Evolutionary conservation across 35 echinoderm and acorn worm genomes (phyloP).

Genomic region (Stichopus chloronotus): DNA sequence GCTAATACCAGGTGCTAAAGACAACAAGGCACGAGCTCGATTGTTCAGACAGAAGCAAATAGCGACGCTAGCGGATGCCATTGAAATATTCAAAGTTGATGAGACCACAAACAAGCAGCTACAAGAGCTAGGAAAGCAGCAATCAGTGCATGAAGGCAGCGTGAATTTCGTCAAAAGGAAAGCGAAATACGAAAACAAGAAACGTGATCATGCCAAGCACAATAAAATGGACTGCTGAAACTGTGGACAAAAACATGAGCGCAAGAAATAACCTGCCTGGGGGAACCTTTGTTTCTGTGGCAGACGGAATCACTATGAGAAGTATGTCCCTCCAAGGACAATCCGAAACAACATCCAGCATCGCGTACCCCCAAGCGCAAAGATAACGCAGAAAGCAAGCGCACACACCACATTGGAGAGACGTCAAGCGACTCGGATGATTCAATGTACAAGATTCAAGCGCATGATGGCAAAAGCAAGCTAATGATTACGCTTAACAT

Average conservation of each 20-base stretch:
- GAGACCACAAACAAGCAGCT: too few species aligned
- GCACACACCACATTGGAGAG: too few species aligned
- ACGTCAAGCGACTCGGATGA: too few species aligned
- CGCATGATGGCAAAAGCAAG: too few species aligned
- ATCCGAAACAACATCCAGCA: constrained; percentile 17
- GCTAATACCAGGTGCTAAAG: constrained; percentile 5
- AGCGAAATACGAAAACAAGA: not conserved
- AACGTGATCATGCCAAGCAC: not conserved
- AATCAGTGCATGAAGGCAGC: constrained; percentile 23
- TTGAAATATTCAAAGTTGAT: constrained; percentile 40
- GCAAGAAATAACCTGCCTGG: constrained; percentile 26
- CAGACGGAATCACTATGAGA: constrained; percentile 45
- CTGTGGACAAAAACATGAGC: constrained; percentile 46
- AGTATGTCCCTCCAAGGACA: constrained; percentile 32
- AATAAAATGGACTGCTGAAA: constrained; percentile 26
- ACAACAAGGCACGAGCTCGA: constrained; percentile 3
- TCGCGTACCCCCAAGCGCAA: too few species aligned
- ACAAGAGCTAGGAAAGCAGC: constrained; percentile 29
- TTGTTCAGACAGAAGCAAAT: constrained; percentile 24
- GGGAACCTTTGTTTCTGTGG: constrained; percentile 41
- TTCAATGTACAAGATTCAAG: too few species aligned
- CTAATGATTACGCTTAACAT: too few species aligned
- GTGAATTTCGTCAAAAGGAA: constrained; percentile 17
- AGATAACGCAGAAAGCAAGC: too few species aligned
- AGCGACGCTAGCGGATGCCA: constrained; percentile 30